phyloP scores from a whole-genome alignment of 1,140 invertebrate species.

The Drosophila nigrodunni region DNA sequence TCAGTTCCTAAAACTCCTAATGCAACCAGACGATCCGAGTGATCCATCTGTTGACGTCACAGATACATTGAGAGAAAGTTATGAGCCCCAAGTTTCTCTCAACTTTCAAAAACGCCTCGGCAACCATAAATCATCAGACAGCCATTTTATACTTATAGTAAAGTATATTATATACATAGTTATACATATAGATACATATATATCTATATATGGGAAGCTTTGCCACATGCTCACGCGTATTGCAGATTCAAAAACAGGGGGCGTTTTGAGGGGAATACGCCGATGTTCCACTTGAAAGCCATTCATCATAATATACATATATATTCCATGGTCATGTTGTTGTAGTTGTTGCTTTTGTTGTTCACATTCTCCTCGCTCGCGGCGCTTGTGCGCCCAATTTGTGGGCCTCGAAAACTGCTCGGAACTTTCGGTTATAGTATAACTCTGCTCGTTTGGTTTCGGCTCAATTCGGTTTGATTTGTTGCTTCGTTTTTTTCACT shows the following conservation, averaged over 20 bases:
- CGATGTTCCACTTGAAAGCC: conserved; percentile 79
- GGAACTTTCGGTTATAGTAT: conserved; percentile 11
- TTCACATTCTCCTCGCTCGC: conserved; percentile 42
- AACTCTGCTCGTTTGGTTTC: no score
- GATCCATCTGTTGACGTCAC: conserved; percentile 63
- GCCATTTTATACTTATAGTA: conserved; percentile 52
- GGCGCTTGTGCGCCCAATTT: conserved; percentile 15
- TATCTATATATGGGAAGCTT: conserved; percentile 32
- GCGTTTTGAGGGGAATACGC: conserved; percentile 34
- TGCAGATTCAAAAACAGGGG: conserved; percentile 43
- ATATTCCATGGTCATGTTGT: conserved; percentile 49
- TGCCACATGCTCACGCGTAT: conserved; percentile 46
- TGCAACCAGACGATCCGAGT: conserved; percentile 16
- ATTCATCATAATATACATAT: conserved; percentile 74
- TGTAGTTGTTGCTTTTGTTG: no score
- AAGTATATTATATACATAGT: conserved; percentile 9
- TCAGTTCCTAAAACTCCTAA: conserved; percentile 21
- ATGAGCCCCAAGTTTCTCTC: conserved; percentile 32
- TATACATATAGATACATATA: conserved; percentile 27
- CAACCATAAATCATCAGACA: conserved; percentile 74
- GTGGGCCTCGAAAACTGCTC: conserved; percentile 41
- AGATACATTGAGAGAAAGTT: conserved; percentile 59
- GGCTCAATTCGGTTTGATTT: conserved; percentile 38
- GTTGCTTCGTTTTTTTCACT: conserved; percentile 14
- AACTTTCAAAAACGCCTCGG: conserved; percentile 68